These are phyloP conservation scores for Perognathus longimembris DNA, from an alignment of 2,113 vertebrate genomes.

Conservation along the genomic window DNA sequence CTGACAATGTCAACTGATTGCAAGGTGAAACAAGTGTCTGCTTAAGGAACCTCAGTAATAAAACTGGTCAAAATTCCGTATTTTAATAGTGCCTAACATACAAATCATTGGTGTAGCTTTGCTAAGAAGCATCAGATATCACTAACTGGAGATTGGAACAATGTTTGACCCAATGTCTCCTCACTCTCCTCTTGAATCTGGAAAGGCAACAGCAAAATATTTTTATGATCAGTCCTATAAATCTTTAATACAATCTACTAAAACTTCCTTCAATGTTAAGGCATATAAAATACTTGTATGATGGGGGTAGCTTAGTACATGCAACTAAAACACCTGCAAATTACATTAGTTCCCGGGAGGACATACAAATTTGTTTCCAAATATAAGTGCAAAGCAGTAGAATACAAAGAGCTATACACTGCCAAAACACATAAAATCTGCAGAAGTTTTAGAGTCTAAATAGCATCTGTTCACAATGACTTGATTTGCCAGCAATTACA, in stretches of 20 bases:
- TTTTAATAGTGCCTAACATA: constrained; percentile 57
- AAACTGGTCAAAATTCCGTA: constrained; percentile 58
- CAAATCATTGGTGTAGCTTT: constrained; percentile 23
- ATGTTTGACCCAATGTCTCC: neutral
- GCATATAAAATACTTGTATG: neutral
- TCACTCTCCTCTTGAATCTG: neutral
- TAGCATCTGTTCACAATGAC: neutral
- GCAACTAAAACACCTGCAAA: neutral
- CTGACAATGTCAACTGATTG: constrained; percentile 75
- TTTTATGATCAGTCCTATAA: neutral
- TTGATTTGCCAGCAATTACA: neutral
- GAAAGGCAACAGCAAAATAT: neutral
- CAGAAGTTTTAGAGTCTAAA: neutral
- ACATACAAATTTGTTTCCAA: neutral
- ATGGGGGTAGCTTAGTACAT: neutral
- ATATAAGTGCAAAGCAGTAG: neutral
- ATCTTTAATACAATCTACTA: neutral
- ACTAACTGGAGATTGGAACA: neutral
- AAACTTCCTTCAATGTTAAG: neutral
- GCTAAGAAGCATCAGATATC: neutral
- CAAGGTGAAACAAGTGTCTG: constrained; percentile 17
- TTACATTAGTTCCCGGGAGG: neutral
- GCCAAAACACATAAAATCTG: neutral
- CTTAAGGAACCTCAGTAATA: constrained; percentile 54
- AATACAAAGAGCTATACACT: neutral